Evolutionary conservation across 2,888 invertebrate genomes (phyloP), one percentile per base, ranked within the genome.

Genomic region (Hypsopygia costalis): DNA sequence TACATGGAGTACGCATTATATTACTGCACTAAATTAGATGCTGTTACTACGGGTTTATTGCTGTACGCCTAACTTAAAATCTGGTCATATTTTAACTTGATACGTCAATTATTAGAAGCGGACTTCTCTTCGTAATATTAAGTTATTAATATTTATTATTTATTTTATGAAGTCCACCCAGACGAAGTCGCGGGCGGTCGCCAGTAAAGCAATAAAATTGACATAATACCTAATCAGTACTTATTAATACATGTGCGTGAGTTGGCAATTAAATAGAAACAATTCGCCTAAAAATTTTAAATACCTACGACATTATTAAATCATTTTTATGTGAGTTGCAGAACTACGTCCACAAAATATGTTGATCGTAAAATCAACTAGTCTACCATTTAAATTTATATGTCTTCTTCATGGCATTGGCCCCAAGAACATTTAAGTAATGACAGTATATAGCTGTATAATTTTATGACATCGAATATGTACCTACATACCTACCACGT

Each of bases 181-280:
- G n/a, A n/a, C n/a, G n/a, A n/a, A n/a, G n/a, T n/a, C n/a, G n/a
- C n/a, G n/a, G n/a, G n/a, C n/a, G n/a, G n/a, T n/a, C n/a, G n/a
- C n/a, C n/a, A n/a, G 6, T 21, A 21, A 21, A 21, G 4, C 21
- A 21, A 22, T 25, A 16, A 29, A 35, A 36, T 28, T 29, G 12
- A 36, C 16, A 28, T 16, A 16, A 10, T n/a, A 36, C 1, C 4
- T 21, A 21, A 21, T 21, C 21, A 21, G 21, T 21, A 21, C 21
- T 21, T 11, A 11, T 20, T 28, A 36, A 36, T 28, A 2, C 20
- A 16, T n/a, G 12, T 16, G 9, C 11, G 16, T 22, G 10, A 27
- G 9, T 12, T 35, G 35, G 39, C 45, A 41, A 46, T 43, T 45
- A 37, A 41, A 40, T 32, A 28, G 25, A n/a, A 42, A 34, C 21